These are phyloP conservation scores for Nyctalus aviator DNA, from an alignment of 2,797 vertebrate species.

Conservation along the genomic window DNA sequence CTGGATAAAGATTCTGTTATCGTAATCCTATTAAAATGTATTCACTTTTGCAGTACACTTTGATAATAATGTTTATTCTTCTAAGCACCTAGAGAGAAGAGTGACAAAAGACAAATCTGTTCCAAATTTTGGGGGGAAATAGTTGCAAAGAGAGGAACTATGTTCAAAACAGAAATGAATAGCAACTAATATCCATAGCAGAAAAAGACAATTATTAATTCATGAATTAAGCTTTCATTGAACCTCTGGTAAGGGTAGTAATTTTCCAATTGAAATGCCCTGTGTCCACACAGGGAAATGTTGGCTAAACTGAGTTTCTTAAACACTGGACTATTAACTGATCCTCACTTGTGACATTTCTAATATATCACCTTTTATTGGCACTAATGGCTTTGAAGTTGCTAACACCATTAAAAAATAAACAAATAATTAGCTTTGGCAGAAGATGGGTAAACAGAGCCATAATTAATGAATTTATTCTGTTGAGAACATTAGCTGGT, in stretches of 20 bases:
- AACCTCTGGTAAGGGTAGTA: not conserved
- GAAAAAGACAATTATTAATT: slow-evolving; percentile 19
- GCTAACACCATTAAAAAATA: not conserved
- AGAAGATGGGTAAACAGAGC: not conserved
- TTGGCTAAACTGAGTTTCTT: slow-evolving; percentile 35
- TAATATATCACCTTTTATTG: not conserved
- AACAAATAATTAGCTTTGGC: slow-evolving; percentile 20
- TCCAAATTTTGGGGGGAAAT: slow-evolving; percentile 50
- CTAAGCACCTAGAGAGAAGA: slow-evolving; percentile 57
- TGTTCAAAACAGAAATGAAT: slow-evolving; percentile 48
- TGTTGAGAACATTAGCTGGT: not conserved
- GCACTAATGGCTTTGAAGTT: not conserved
- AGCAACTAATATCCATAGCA: not conserved
- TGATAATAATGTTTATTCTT: slow-evolving; percentile 69
- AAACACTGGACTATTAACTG: not conserved
- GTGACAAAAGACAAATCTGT: slow-evolving; percentile 63
- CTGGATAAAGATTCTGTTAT: slow-evolving; percentile 70
- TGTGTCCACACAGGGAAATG: not conserved
- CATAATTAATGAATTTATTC: not conserved
- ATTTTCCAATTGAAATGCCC: slow-evolving; percentile 4
- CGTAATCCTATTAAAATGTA: slow-evolving; percentile 77
- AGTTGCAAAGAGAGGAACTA: not conserved
- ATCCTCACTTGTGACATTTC: not conserved
- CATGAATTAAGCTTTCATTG: slow-evolving; percentile 24
- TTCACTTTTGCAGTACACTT: slow-evolving; percentile 56